Conservation (phyloP, 1,140 invertebrate genomes). For the Cyphomyrmex costatus region DNA sequence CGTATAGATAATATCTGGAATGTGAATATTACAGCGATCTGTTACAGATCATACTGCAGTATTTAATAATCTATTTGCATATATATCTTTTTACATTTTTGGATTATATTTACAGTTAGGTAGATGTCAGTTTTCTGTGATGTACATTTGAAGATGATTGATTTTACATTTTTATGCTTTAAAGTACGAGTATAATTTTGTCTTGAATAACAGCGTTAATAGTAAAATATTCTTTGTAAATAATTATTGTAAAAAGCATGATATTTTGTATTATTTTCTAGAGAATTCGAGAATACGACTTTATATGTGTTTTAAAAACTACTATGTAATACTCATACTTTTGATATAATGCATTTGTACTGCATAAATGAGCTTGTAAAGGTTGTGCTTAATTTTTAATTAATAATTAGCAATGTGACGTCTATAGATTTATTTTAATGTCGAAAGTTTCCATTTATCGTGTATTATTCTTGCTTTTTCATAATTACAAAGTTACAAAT, state of each 20-base stretch:
- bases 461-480: neutral
- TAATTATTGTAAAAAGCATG: neutral
- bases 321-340: neutral
- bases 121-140: neutral
- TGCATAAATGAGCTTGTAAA: neutral
- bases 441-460: neutral
- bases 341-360: neutral
- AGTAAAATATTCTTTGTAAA: conserved; percentile 1
- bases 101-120: conserved; percentile 21
- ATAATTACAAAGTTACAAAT: neutral
- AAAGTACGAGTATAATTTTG: neutral
- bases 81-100: conserved; percentile 19
- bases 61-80: conserved; percentile 17
- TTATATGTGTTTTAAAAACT: neutral
- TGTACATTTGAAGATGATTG: neutral
- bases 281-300: neutral
- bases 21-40: neutral
- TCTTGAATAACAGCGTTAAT: conserved; percentile 7
- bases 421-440: neutral
- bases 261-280: neutral
- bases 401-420: neutral
- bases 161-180: conserved; percentile 2
- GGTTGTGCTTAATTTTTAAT: neutral
- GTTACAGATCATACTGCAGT: neutral
- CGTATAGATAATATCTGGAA: conserved; percentile 4